phyloP scores from a whole-genome alignment of 2,888 invertebrate genomes.

The Corythucha ciliata region DNA sequence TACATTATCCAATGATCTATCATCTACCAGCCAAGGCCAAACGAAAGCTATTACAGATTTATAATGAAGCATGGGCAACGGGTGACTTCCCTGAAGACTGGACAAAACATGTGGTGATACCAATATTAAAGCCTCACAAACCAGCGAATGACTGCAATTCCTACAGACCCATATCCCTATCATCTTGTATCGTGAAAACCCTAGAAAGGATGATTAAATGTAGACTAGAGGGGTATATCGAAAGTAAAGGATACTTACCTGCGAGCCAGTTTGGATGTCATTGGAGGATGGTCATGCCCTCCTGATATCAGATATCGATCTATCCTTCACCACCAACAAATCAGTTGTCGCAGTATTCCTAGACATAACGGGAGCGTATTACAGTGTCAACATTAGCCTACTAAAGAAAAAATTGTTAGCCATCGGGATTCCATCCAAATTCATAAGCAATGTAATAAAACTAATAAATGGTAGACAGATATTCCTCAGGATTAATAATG shows the following conservation, averaged over 20 bases:
- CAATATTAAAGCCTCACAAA: not conserved
- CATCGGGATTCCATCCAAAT: not conserved
- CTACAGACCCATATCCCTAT: not conserved
- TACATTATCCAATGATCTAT: not conserved
- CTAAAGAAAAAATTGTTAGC: not conserved
- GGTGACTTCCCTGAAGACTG: not conserved
- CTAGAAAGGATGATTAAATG: not conserved
- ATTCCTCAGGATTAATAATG: not conserved
- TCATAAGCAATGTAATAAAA: not conserved
- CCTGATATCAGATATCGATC: not conserved
- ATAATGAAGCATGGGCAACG: not conserved
- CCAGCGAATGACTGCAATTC: not conserved
- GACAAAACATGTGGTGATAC: not conserved
- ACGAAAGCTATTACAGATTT: not conserved
- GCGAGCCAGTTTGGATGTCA: not conserved
- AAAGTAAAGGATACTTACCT: not conserved
- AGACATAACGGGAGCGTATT: not conserved
- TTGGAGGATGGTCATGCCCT: not conserved
- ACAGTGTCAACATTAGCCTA: not conserved
- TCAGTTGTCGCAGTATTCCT: not conserved
- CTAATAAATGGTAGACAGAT: not conserved
- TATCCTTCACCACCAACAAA: conserved; percentile 15
- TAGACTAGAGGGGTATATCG: not conserved
- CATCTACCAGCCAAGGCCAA: not conserved
- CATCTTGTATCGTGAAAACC: not conserved